Conservation (phyloP, 2,888 invertebrate genomes). For the Leptarthrus brevirostris region DNA sequence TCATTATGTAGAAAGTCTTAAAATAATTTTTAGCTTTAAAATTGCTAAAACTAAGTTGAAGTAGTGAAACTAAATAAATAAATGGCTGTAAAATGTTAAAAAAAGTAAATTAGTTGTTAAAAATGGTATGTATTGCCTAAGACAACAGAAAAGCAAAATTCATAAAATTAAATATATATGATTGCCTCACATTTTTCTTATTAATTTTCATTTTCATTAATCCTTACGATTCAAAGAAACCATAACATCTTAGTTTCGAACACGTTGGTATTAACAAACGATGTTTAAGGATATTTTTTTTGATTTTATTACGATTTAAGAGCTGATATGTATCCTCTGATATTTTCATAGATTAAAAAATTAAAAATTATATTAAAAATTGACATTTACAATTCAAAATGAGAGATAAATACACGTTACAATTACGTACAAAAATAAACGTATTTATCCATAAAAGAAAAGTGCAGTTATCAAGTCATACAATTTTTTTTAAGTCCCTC, state of each 20-base stretch:
- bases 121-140: neutral
- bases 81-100: constrained; percentile 7
- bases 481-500: neutral
- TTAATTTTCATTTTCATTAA: constrained; percentile 1
- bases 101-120: neutral
- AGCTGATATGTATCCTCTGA: constrained; percentile 16
- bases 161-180: neutral
- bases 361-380: neutral
- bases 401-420: neutral
- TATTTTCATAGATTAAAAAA: constrained; percentile 5
- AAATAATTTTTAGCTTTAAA: constrained; percentile 9
- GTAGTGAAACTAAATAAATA: neutral
- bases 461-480: constrained; percentile 1
- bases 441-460: neutral
- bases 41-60: constrained; percentile 10
- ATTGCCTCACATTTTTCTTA: constrained; percentile 1
- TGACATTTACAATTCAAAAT: neutral
- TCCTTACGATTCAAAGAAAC: neutral
- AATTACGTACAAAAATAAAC: constrained; percentile 8
- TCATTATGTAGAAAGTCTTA: neutral
- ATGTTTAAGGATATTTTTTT: constrained; percentile 37
- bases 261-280: constrained; percentile 50
- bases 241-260: neutral
- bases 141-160: constrained; percentile 27
- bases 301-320: constrained; percentile 29